Base-by-base conservation (phyloP, 2,113 vertebrate genomes). In the Arenaria interpres region DNA sequence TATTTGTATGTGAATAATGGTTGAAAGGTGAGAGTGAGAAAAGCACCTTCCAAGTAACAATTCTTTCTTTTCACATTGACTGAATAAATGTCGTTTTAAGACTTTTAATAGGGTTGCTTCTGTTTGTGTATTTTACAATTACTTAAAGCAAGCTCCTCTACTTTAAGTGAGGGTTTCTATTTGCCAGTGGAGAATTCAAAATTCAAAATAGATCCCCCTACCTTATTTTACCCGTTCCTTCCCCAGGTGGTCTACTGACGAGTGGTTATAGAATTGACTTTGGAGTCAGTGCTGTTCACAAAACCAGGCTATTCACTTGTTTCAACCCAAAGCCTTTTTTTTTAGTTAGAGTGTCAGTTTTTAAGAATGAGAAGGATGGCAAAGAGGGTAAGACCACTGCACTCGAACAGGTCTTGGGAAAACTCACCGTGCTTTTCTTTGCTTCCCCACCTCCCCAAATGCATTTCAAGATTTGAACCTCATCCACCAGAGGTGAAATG, bases 81-180 rank as follows among this genome's bases (percentile, higher is more conserved):
- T 94, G 79, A 75, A 90, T 73, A 87, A 92, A 89, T 80, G 71
- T 85, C 1, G 2, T 59, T 79, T 80, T 75, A 94, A 85, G 60
- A 46, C 41, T 89, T 95, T 85, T 85, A 83, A 59, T 54, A 76
- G 60, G 18, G 35, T 78, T 77, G 23, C 50, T 81, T 93, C 57
- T 88, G 19, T 72, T 92, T 90, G 12, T 81, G 13, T 59, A 45
- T 84, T 79, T 96, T 82, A 81, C 93, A 90, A 85, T 74, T 76
- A 85, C 51, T 83, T 22, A 50, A 77, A 92, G 57, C 59, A 84
- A 92, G 35, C 28, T 93, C 20, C 46, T 60, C 22, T 75, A 13
- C 43, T 88, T 88, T 33, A 53, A 67, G 32, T 43, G 41, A 89
- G 51, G n/a, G 12, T 59, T 92, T 92, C 20, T 91, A 2, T 72